Percentiles rank a stretch among this genome's conserved stretches.
phyloP scores from a whole-genome alignment of 2,888 invertebrate species.

The Ryuthela nishihirai region DNA sequence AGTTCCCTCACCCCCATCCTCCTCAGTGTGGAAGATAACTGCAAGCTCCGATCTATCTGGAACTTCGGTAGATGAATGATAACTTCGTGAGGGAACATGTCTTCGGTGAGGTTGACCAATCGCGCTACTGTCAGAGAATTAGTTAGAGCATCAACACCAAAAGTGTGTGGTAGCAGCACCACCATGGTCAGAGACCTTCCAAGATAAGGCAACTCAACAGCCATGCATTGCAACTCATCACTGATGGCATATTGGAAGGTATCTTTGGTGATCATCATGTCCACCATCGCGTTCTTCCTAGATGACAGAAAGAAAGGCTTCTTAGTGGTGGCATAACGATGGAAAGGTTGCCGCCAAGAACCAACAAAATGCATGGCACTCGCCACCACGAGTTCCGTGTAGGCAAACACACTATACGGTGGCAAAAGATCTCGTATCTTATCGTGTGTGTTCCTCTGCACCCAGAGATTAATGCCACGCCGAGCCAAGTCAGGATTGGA shows the following conservation, averaged over 20 bases:
- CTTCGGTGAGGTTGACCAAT: slow-evolving; percentile 29
- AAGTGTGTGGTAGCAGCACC: slow-evolving; percentile 35
- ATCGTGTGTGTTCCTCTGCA: slow-evolving; percentile 70
- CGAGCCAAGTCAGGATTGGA: slow-evolving; percentile 54
- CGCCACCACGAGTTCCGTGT: slow-evolving; percentile 38
- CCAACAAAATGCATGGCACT: slow-evolving; percentile 41
- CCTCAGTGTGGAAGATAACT: slow-evolving; percentile 8
- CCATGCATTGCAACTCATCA: slow-evolving; percentile 37
- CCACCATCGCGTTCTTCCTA: slow-evolving; percentile 8
- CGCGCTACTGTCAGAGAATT: slow-evolving; percentile 19
- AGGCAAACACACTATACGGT: slow-evolving; percentile 50
- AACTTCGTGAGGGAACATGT: slow-evolving; percentile 44
- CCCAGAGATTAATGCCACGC: slow-evolving; percentile 72
- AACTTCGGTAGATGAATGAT: slow-evolving; percentile 40
- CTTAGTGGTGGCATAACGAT: slow-evolving; percentile 26
- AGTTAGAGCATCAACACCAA: slow-evolving; percentile 37
- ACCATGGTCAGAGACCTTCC: slow-evolving; percentile 39
- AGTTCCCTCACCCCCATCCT: slow-evolving; percentile 69
- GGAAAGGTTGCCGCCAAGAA: slow-evolving; percentile 40
- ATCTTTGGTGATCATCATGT: slow-evolving; percentile 37
- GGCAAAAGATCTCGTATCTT: slow-evolving; percentile 74
- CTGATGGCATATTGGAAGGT: slow-evolving; percentile 35
- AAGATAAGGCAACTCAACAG: slow-evolving; percentile 40
- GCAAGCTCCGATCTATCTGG: slow-evolving; percentile 22
- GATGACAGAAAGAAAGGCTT: slow-evolving; percentile 14